Conservation (phyloP, 1,140 invertebrate genomes). For the Leucophenga varia region DNA sequence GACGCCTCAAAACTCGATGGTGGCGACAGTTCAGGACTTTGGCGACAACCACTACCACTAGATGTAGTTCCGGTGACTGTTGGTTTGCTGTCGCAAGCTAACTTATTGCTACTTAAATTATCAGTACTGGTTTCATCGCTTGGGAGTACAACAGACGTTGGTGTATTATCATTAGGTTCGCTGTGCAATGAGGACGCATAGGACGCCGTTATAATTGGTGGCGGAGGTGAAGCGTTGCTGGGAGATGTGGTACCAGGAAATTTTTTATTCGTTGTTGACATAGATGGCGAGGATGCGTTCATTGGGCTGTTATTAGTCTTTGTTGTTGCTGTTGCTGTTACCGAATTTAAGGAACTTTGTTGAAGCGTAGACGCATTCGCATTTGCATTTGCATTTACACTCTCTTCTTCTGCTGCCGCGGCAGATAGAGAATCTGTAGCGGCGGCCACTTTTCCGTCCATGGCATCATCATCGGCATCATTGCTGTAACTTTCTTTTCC, state of each 20-base stretch:
- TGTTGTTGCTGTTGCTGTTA: conserved; percentile 39
- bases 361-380: conserved; percentile 26
- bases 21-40: not conserved
- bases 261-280: conserved; percentile 55
- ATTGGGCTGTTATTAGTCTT: conserved; percentile 40
- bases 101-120: conserved; percentile 50
- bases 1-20: conserved; percentile 7
- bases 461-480: conserved; percentile 1
- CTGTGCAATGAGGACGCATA: not conserved
- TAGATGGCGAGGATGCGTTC: conserved; percentile 20
- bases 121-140: conserved; percentile 56
- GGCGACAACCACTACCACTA: conserved; percentile 22
- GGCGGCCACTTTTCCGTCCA: conserved; percentile 10
- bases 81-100: conserved; percentile 15
- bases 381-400: too few relatives aligned
- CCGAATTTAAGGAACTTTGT: conserved; percentile 46
- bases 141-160: conserved; percentile 19
- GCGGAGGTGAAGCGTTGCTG: conserved; percentile 6
- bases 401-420: not conserved
- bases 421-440: conserved; percentile 16
- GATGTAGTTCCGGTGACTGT: conserved; percentile 24
- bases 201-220: conserved; percentile 11
- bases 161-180: too few relatives aligned
- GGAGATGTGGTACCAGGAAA: not conserved
- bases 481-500: not conserved